Evolutionary conservation across 2,797 vertebrate genomes (phyloP), one percentile per base, ranked within the genome.

Genomic region (Cryptoprocta ferox): DNA sequence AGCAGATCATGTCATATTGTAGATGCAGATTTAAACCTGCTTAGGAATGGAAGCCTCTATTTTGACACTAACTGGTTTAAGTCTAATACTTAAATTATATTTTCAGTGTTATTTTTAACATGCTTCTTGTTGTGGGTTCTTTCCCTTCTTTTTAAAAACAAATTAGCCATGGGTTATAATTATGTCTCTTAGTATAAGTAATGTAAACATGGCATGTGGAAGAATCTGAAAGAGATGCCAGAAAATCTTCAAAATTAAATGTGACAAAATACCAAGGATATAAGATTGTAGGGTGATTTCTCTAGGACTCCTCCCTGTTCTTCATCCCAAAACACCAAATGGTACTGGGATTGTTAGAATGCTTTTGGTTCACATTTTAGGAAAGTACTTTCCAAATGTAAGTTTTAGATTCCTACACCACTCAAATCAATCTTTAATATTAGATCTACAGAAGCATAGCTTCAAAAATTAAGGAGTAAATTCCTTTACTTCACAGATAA

Each of bases 81-180:
- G 71, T 32, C 13, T 94, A 95, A 97, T 88, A 87, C 88, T 66
- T 95, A 95, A 97, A 96, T 96, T 96, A 92, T 89, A 97, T 86
- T 89, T 81, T 75, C 39, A 39, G 76, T 82, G 82, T 71, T 96
- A 95, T 89, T 96, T 97, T 96, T 91, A 87, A 82, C 70, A 81
- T 89, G 37, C 56, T 91, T 92, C 53, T 96, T 95, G 63, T 96
- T 92, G 75, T 96, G 83, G 35, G 50, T 90, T 95, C 78, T 87
- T 97, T 92, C 50, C 71, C 42, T 85, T 86, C 81, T 91, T 97
- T 92, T 96, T 35, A 95, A 96, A 97, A 97, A 96, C 94, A 97
- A 97, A 97, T 97, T 97, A 96, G 68, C 32, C 73, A n/a, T 30
- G n/a, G 81, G 56, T 94, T 96, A 91, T 96, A 96, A 95, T 96